These are phyloP conservation scores for Chiloscyllium punctatum DNA, from an alignment of 2,797 vertebrate species.

Conservation along the genomic window DNA sequence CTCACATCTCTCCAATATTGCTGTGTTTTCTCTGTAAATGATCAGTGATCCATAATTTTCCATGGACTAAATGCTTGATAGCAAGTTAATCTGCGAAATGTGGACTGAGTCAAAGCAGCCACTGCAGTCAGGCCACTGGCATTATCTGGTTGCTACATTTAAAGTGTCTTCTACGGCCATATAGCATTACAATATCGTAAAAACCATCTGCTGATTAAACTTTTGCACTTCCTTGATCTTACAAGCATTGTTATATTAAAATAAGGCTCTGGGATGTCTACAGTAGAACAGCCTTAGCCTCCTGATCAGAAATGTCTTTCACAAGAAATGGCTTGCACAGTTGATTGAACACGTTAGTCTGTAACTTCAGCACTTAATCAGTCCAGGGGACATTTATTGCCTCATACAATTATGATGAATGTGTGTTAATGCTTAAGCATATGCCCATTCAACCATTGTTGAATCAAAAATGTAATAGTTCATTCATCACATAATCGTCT, in stretches of 20 bases:
- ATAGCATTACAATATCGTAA: neutral
- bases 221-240: neutral
- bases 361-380: slow-evolving; percentile 17
- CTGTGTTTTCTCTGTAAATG: neutral
- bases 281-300: neutral
- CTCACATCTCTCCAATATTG: neutral
- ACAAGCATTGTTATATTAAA: neutral
- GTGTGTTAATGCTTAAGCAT: neutral
- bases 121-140: no score
- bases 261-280: neutral
- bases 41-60: neutral
- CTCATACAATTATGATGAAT: slow-evolving; percentile 3
- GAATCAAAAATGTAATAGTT: neutral
- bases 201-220: neutral
- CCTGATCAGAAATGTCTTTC: neutral
- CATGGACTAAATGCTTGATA: neutral
- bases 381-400: neutral
- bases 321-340: neutral
- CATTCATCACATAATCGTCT: neutral
- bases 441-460: neutral
- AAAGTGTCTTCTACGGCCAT: neutral
- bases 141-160: neutral
- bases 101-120: neutral
- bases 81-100: neutral
- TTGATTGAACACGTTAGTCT: slow-evolving; percentile 15